phyloP scores from a whole-genome alignment of 2,113 vertebrate genomes.

The Crotalus tigris region DNA sequence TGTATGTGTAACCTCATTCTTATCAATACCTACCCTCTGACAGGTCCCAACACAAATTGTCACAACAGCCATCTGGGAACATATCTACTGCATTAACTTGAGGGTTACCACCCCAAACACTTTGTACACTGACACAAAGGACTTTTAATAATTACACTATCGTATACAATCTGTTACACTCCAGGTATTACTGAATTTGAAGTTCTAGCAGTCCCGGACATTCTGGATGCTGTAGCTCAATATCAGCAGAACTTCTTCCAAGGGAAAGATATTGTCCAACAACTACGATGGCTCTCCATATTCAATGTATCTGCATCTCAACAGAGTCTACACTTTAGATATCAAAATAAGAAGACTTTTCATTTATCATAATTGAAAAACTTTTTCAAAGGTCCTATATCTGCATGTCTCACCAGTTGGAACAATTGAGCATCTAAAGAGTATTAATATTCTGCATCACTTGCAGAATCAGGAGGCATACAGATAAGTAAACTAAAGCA shows the following conservation, averaged over 20 bases:
- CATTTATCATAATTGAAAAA: conserved; percentile 18
- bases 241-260: background rate
- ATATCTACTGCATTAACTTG: background rate
- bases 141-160: background rate
- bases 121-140: background rate
- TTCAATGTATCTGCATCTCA: background rate
- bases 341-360: background rate
- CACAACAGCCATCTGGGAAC: background rate
- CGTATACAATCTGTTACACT: background rate
- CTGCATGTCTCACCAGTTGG: background rate
- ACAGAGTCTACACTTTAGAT: background rate
- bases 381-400: conserved; percentile 1
- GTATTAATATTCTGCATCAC: background rate
- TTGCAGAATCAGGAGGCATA: background rate
- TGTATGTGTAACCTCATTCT: background rate
- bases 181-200: background rate
- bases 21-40: background rate
- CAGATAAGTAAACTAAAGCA: background rate
- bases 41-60: background rate
- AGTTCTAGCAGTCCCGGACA: background rate
- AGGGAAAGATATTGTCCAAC: background rate
- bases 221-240: background rate
- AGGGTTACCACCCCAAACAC: background rate
- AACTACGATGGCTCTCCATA: background rate
- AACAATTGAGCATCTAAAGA: conserved; percentile 8